Conservation (phyloP, 2,113 vertebrate species). For the human region GRCh38 chr20:35840501-35841000, state of each 20-base stretch:
- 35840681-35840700: neutral
- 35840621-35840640: neutral
- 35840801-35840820: neutral
- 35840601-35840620: neutral
- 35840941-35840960: slow-evolving; percentile 14
- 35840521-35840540: neutral
- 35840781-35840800: neutral
- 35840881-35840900: neutral
- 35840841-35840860: neutral
- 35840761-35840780: neutral
- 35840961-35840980: neutral
- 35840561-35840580: neutral
- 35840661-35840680: neutral
- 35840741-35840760: neutral
- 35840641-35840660: neutral
- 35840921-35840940: neutral
- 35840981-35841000: slow-evolving; percentile 13
- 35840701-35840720: neutral
- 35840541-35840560: neutral
- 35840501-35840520: neutral
- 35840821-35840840: neutral
- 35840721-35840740: slow-evolving; percentile 38
- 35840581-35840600: neutral
- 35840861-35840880: neutral
- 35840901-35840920: neutral